phyloP scores from a whole-genome alignment of 1,140 invertebrate species.

The Doryteuthis pealeii region DNA sequence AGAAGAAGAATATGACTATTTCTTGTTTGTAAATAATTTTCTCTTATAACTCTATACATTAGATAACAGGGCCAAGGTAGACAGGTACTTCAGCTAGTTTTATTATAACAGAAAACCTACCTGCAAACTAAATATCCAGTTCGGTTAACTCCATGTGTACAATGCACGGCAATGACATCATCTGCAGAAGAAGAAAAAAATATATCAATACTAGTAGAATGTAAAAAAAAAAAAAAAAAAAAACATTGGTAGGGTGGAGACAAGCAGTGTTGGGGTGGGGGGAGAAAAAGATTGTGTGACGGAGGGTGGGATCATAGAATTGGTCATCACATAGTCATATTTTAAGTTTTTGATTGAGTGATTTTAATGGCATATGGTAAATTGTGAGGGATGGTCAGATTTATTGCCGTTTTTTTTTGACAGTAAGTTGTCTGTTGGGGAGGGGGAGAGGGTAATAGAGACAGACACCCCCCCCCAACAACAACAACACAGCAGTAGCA shows the following conservation, averaged over 20 bases:
- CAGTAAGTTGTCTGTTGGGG: no score
- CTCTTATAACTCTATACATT: no score
- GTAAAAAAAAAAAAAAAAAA: background rate
- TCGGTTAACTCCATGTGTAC: slow-evolving; percentile 88
- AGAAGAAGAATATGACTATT: no score
- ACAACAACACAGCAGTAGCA: no score
- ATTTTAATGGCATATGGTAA: background rate
- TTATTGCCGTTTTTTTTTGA: no score
- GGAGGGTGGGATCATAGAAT: background rate
- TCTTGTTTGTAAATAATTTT: no score
- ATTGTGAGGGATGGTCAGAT: no score
- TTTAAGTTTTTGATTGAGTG: background rate
- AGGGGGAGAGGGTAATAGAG: no score
- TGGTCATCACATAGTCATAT: background rate
- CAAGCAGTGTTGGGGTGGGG: background rate
- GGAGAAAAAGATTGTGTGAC: background rate
- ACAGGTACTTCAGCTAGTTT: no score
- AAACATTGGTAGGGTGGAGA: background rate
- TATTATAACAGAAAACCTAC: slow-evolving; percentile 52
- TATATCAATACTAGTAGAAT: background rate
- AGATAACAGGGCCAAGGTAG: no score
- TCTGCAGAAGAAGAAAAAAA: slow-evolving; percentile 64
- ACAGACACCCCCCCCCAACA: no score
- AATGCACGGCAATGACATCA: slow-evolving; percentile 84
- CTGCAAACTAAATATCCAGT: slow-evolving; percentile 85